phyloP scores from a whole-genome alignment of 2,888 invertebrate genomes.

The Lingula anatina region DNA sequence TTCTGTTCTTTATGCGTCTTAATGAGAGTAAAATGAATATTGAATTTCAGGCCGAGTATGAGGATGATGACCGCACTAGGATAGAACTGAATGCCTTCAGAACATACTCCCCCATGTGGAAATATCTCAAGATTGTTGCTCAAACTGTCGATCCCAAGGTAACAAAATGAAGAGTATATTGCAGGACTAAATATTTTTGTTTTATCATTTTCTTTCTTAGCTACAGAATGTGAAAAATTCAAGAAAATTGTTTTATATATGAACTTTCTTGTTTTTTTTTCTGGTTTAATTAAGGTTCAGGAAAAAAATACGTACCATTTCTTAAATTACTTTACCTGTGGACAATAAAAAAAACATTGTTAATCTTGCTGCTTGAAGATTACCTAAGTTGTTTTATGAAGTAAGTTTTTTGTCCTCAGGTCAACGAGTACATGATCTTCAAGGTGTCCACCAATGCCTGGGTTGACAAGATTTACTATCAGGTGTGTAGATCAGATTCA shows the following conservation, averaged over 20 bases:
- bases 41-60: neutral
- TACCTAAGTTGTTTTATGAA: no score
- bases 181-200: no score
- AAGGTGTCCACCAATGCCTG: slow-evolving; percentile 89
- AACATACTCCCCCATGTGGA: slow-evolving; percentile 76
- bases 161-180: no score
- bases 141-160: slow-evolving; percentile 65
- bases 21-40: neutral
- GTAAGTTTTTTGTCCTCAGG: no score
- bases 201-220: neutral
- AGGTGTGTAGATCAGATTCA: slow-evolving; percentile 53
- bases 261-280: neutral
- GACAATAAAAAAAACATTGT: no score
- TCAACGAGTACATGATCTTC: slow-evolving; percentile 90
- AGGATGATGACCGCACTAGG: neutral
- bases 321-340: no score
- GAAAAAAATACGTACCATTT: no score
- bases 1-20: slow-evolving; percentile 4
- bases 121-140: slow-evolving; percentile 79
- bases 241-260: neutral
- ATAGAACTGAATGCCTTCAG: slow-evolving; percentile 25
- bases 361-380: no score
- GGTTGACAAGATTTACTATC: slow-evolving; percentile 82
- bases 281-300: no score
- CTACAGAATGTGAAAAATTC: neutral